phyloP scores from a whole-genome alignment of 2,113 vertebrate genomes.

The Gadus macrocephalus region DNA sequence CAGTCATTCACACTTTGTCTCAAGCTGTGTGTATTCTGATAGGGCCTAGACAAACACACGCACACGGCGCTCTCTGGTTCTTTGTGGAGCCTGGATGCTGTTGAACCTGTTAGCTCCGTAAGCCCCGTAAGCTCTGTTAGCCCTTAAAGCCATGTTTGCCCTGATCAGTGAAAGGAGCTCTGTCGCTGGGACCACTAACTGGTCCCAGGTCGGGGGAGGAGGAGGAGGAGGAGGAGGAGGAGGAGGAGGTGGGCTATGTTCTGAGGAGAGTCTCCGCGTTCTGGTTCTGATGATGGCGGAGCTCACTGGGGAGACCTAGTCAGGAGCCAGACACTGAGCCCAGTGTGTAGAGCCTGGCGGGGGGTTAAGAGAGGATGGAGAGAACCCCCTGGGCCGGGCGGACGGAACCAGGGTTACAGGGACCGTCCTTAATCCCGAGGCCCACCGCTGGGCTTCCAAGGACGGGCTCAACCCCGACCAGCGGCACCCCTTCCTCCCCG shows the following conservation, averaged over 20 bases:
- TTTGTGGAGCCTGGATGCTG: constrained; percentile 37
- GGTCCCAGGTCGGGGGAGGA: constrained; percentile 44
- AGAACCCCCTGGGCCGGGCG: constrained; percentile 1
- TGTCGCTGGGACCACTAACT: constrained; percentile 54
- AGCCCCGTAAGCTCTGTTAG: constrained; percentile 18
- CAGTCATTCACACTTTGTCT: constrained; percentile 57
- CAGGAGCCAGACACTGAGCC: constrained; percentile 54
- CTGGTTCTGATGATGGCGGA: constrained; percentile 63
- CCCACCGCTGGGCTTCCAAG: constrained; percentile 10
- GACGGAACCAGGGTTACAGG: background rate
- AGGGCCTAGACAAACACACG: constrained; percentile 8
- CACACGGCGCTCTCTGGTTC: constrained; percentile 21
- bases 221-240: constrained; percentile 17
- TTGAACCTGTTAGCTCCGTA: constrained; percentile 57
- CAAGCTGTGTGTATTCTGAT: constrained; percentile 56
- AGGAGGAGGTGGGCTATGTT: constrained; percentile 16
- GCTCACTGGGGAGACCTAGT: constrained; percentile 34
- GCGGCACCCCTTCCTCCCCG: constrained; percentile 24
- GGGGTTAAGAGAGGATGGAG: constrained; percentile 20
- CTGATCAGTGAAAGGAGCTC: constrained; percentile 47
- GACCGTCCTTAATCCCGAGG: constrained; percentile 22
- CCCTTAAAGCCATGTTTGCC: background rate
- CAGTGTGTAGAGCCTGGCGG: constrained; percentile 51
- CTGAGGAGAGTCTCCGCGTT: constrained; percentile 53
- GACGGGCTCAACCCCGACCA: constrained; percentile 24